Base-by-base conservation (phyloP, 1,140 invertebrate species). In the Paraescarpia echinospica region DNA sequence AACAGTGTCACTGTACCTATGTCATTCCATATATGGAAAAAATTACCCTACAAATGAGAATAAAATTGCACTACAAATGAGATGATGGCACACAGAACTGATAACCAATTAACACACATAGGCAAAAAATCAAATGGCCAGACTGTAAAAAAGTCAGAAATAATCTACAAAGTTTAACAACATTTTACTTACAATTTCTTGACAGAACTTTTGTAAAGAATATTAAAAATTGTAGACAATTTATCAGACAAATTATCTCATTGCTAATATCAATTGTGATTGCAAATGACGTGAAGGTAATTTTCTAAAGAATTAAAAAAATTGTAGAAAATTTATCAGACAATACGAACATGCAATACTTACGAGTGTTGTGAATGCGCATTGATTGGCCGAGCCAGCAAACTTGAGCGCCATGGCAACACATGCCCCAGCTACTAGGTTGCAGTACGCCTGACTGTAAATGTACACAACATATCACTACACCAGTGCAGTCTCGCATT, bases 371-470 rank as follows among this genome's bases (percentile, higher is more conserved):
- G 59, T 77, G 59, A 94, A 96, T 1, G 99, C 99, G 92, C 97
- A 97, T 92, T 97, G 96, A 96, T 98, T 97, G 89, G 98, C 98
- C 9, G 98, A 98, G 89, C 99, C 99, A 31, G 99, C 99, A 96
- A 98, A 99, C 94, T 98, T 98, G 14, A 99, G 96, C 1, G 98
- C 99, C 93, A 99, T 96, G n/a, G 98, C 98, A 96, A 99, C 98
- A 95, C 98, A 98, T 18, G 98, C 98, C 51, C 99, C 99, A 48
- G 98, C 98, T 91, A 99, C 97, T 93, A 99, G 99, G 95, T 99
- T 99, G 95, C 98, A 99, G 96, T 99, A 99, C 0, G 98, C 98
- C 97, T 99, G 99, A 92, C 95, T 96, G 92, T 27, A 94, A 95
- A 33, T 77, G 27, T 77, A 77, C 41, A 41, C 41, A 41, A 41